Evolutionary conservation across 64 coral and sea anemone species (phyloP).

Genomic region (Montipora foliosa): DNA sequence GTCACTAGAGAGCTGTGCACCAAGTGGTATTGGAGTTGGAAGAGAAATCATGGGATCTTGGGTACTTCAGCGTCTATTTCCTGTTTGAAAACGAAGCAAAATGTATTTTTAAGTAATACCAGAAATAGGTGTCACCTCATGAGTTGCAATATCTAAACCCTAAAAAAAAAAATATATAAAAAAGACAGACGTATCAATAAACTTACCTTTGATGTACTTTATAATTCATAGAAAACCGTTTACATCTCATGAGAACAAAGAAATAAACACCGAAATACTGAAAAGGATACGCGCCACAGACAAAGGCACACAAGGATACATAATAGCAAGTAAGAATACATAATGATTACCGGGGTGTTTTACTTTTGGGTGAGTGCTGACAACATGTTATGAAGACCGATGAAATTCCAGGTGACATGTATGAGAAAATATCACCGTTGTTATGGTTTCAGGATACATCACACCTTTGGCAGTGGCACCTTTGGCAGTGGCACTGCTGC

Average conservation of each 20-base stretch:
- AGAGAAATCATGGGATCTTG: too few species aligned
- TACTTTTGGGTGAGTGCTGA: not conserved
- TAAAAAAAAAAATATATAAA: too few species aligned
- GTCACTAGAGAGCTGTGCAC: too few species aligned
- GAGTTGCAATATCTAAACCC: too few species aligned
- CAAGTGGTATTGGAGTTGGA: too few species aligned
- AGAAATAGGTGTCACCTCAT: too few species aligned
- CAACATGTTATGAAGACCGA: not conserved
- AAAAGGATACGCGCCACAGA: not conserved
- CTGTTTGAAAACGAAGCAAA: too few species aligned
- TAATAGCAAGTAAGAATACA: not conserved
- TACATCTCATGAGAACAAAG: not conserved
- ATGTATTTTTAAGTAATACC: too few species aligned
- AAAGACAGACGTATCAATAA: too few species aligned
- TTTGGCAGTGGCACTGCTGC: not conserved
- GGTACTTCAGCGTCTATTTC: too few species aligned
- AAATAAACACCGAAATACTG: not conserved
- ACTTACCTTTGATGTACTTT: too few species aligned
- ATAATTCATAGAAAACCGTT: not conserved
- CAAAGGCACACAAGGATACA: not conserved
- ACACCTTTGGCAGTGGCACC: not conserved
- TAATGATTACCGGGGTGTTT: not conserved
- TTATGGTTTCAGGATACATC: too few species aligned
- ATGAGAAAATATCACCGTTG: not conserved
- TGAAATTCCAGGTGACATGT: not conserved